These are phyloP conservation scores for Enteromius afrohamiltoni DNA, from an alignment of 2,797 vertebrate genomes.

Conservation along the genomic window DNA sequence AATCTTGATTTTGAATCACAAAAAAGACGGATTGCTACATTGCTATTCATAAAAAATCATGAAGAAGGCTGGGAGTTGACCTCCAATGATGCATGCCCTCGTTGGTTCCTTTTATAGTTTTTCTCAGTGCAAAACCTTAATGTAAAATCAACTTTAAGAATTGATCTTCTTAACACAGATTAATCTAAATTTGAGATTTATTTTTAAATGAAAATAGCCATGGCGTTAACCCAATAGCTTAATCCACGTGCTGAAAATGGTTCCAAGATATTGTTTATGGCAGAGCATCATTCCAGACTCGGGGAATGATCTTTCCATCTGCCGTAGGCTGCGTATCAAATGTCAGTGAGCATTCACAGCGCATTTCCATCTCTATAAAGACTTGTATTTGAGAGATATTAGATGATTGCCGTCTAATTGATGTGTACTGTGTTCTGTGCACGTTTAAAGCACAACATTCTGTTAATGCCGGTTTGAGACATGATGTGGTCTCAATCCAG, in stretches of 20 bases:
- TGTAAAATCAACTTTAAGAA: background rate
- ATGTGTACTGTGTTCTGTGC: conserved; percentile 19
- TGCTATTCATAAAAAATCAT: background rate
- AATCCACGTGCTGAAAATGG: conserved; percentile 27
- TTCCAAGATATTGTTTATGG: conserved; percentile 31
- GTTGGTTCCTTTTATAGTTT: background rate
- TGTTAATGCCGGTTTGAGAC: conserved; percentile 57
- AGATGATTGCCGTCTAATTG: conserved; percentile 17
- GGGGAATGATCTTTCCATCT: conserved; percentile 37
- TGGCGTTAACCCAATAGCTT: background rate
- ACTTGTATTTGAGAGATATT: conserved; percentile 28
- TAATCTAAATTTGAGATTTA: conserved; percentile 6
- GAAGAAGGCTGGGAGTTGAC: background rate
- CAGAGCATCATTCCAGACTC: conserved; percentile 19
- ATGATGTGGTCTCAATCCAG: conserved; percentile 52
- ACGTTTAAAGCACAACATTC: conserved; percentile 55
- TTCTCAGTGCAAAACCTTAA: background rate
- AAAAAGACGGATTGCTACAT: background rate
- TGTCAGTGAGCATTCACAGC: conserved; percentile 25
- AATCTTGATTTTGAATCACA: conserved; percentile 20
- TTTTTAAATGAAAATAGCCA: conserved; percentile 25
- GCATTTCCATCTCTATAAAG: conserved; percentile 25
- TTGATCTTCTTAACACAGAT: background rate
- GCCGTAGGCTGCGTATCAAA: conserved; percentile 20
- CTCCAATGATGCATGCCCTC: background rate